Base-by-base conservation (phyloP, 1,140 invertebrate genomes). In the Phortica variegata region DNA sequence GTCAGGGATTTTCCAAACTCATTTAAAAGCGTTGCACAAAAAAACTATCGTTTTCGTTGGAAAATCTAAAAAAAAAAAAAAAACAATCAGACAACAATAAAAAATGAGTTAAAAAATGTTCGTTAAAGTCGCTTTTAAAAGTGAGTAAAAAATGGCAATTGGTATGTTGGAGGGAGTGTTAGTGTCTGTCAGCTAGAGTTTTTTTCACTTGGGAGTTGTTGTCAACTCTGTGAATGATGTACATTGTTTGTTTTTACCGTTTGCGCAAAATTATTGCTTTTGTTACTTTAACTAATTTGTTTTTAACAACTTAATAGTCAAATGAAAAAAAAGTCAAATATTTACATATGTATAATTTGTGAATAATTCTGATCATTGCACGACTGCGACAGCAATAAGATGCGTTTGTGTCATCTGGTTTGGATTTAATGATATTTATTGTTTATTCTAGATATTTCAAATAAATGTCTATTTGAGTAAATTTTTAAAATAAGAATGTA, bases 251-350 rank as follows among this genome's bases (percentile, higher is more conserved):
- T 54, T 40, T 41, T 29, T 7, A 29, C n/a, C n/a, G n/a, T n/a
- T n/a, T n/a, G n/a, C n/a, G n/a, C n/a, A n/a, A n/a, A n/a, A n/a
- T n/a, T n/a, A n/a, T n/a, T 7, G 36, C 21, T 41, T 42, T 38
- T 34, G 31, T 16, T 6, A 40, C 18, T 43, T 31, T 54, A n/a
- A n/a, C 58, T 61, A 48, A 66, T 65, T 60, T 49, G 59, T 58
- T 62, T 62, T 43, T 65, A 72, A 72, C 58, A 72, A 65, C 60
- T 69, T 72, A 72, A 72, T 72, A 23, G 59, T 21, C 23, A 26
- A 26, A 26, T 26, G 10, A 6, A 26, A 26, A 26, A 26, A 26
- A 26, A 26, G 5, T 6, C 10, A 26, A 6, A 26, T 26, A 26
- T 26, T 6, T 26, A 26, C 23, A 26, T 26, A 26, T 6, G 10